Evolutionary conservation across 2,797 vertebrate genomes (phyloP), one percentile per base, ranked within the genome.

Genomic region (Notolepis coatsorum): DNA sequence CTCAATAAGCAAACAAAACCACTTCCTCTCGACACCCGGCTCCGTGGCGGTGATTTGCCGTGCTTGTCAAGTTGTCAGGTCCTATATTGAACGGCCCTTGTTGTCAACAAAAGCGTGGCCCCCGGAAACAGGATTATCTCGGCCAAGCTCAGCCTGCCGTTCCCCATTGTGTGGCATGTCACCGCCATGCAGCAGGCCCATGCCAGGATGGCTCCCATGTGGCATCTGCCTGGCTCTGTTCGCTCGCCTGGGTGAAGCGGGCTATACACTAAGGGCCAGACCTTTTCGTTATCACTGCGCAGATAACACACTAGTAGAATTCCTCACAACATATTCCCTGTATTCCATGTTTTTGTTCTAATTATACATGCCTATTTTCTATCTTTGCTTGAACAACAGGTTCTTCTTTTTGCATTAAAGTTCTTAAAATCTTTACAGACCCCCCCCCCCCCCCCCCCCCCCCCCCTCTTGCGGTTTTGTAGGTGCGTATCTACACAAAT

Each of bases 21-120:
- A 69, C 80, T 87, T 89, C 84, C 83, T 84, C 71, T 64, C 76
- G 72, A 86, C 83, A 82, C 68, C 47, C 65, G 1, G 68, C 76
- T 79, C 64, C 31, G 87, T 85, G 59, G 73, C 65, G 69, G 79
- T 80, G 86, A 87, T 90, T 91, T 82, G 88, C 86, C 66, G 64
- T 80, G 86, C 81, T 89, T 91, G 88, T 91, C 89, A 68, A 84
- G 82, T 89, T 91, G 88, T 91, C 89, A 68, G 85, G 82, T 88
- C 72, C 82, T 79, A 83, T 89, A 84, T 85, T 71, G 86, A 89
- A 78, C 60, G 61, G 75, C 70, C 77, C 73, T 80, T 79, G 48
- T 7, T 24, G 85, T 86, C 79, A 80, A 84, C 80, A 85, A 84
- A 88, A 83, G 75, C 69, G 77, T 81, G 35, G 75, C 59, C 73